Conservation (phyloP, 2,888 invertebrate genomes). For the Blomia tropicalis region DNA sequence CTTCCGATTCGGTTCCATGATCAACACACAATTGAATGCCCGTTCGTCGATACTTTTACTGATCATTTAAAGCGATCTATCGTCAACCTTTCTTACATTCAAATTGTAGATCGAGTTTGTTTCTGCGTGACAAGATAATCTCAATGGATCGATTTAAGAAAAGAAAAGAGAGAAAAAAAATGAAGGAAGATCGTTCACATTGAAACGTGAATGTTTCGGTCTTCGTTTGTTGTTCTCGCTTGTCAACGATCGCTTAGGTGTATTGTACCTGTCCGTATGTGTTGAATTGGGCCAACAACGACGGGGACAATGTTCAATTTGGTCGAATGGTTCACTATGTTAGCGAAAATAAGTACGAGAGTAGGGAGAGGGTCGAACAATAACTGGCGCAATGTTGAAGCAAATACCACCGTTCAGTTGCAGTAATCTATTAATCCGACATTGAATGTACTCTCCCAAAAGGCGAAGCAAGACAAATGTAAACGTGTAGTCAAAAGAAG, state of each 20-base stretch:
- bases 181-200: too few species aligned
- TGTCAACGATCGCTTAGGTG: background rate
- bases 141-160: background rate
- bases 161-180: background rate
- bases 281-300: background rate
- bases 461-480: background rate
- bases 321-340: background rate
- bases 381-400: too few species aligned
- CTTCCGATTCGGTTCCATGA: constrained; percentile 9
- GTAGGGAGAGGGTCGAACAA: too few species aligned
- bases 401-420: too few species aligned
- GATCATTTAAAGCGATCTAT: too few species aligned
- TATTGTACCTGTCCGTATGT: background rate
- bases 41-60: background rate
- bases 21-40: background rate
- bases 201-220: too few species aligned
- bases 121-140: constrained; percentile 13
- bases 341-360: too few species aligned
- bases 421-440: background rate
- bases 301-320: background rate
- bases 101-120: background rate
- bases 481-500: too few species aligned
- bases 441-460: background rate
- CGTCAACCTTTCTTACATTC: background rate
- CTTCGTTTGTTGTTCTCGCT: too few species aligned